These are phyloP conservation scores for Ephydatia muelleri DNA, from an alignment of 37 sponge, comb jelly and placozoan genomes.

Conservation along the genomic window DNA sequence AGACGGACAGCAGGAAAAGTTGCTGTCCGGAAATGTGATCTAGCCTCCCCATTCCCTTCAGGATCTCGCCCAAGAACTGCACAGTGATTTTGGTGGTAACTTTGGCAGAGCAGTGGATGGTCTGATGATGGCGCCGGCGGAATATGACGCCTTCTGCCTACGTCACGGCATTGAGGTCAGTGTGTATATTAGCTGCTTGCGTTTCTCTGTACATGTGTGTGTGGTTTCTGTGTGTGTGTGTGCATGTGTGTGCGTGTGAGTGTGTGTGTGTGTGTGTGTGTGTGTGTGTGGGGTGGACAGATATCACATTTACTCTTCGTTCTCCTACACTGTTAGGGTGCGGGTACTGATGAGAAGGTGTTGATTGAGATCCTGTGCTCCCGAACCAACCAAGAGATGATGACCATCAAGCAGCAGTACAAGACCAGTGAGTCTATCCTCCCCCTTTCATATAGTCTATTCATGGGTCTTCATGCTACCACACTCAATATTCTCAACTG, in stretches of 20 bases:
- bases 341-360: conserved; percentile 78
- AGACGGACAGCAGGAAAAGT: too few species aligned
- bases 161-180: not conserved
- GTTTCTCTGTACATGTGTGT: too few species aligned
- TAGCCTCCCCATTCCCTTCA: conserved; percentile 16
- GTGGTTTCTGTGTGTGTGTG: not conserved
- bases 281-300: conserved; percentile 8
- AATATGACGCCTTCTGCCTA: conserved; percentile 51
- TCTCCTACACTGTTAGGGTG: conserved; percentile 47
- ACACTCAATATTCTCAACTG: too few species aligned
- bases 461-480: too few species aligned
- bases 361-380: conserved; percentile 88
- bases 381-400: conserved; percentile 59
- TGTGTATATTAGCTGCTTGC: too few species aligned
- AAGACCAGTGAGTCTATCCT: conserved; percentile 42
- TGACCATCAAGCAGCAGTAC: conserved; percentile 63
- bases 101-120: conserved; percentile 62
- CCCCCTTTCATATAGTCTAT: too few species aligned
- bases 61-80: conserved; percentile 73
- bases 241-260: not conserved
- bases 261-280: not conserved
- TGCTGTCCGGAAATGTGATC: too few species aligned
- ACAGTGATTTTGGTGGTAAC: conserved; percentile 81
- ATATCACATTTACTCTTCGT: too few species aligned
- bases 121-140: conserved; percentile 61